Evolutionary conservation across 2,797 vertebrate species (phyloP), one percentile per base, ranked within the genome.

Genomic region (Chanos chanos): DNA sequence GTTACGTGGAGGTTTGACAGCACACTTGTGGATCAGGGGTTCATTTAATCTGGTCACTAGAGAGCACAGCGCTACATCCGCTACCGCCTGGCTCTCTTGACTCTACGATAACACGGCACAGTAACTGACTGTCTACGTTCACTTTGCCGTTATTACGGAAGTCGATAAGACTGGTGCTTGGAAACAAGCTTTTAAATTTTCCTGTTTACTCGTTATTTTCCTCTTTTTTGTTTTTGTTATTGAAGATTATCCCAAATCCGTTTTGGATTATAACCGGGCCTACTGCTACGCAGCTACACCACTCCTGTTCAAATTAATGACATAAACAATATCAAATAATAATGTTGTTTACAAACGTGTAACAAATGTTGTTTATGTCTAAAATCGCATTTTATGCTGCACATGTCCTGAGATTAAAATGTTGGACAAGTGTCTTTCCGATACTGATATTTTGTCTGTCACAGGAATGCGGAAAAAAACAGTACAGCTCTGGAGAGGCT

Each of bases 161-260:
- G n/a, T n/a, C n/a, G n/a, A n/a, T n/a, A n/a, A n/a, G n/a, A n/a
- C n/a, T n/a, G n/a, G n/a, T n/a, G n/a, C n/a, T n/a, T n/a, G n/a
- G n/a, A n/a, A n/a, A n/a, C n/a, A n/a, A n/a, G n/a, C n/a, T 53
- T 77, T 79, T 76, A 74, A 77, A 50, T 8, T 64, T 71, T 76
- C 54, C 51, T 82, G 76, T 84, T 85, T 72, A 71, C 53, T 24
- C 57, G n/a, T 85, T 76, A 81, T 81, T 82, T 82, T 77, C 71
- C 72, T 75, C 67, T 81, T 69, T 81, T 41, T 28, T 43, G 52
- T 74, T 53, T 70, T 68, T 44, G 81, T 72, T 75, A 76, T 81
- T 76, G 73, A 73, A 88, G 84, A 86, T 89, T 83, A 86, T 83
- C 73, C 66, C 21, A 83, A 87, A 85, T 84, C 79, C 87, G 85